Conservation (phyloP, 2,113 vertebrate species). For the Stigmatopora argus region DNA sequence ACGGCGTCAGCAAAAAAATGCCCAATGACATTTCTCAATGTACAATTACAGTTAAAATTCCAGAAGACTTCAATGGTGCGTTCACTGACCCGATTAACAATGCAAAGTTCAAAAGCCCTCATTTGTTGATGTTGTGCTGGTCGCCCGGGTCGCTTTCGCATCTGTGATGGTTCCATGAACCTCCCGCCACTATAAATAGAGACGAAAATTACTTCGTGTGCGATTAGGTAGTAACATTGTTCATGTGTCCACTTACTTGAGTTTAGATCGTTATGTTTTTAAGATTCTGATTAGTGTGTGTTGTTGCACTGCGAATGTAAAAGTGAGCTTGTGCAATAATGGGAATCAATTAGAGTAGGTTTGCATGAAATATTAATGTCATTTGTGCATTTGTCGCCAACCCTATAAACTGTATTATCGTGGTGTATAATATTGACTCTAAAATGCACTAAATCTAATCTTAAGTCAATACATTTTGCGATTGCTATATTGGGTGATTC, state of each 20-base stretch:
- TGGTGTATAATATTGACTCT: not conserved
- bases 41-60: no score
- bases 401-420: not conserved
- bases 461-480: not conserved
- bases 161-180: no score
- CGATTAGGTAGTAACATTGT: not conserved
- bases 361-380: constrained; percentile 4
- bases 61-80: no score
- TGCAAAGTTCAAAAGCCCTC: no score
- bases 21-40: no score
- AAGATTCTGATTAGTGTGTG: not conserved
- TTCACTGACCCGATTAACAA: no score
- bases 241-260: not conserved
- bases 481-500: not conserved
- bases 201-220: not conserved
- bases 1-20: no score
- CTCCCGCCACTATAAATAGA: not conserved
- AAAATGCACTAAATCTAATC: not conserved
- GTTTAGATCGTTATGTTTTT: not conserved
- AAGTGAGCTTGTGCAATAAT: not conserved
- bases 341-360: not conserved
- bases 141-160: no score
- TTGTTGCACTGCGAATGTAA: not conserved
- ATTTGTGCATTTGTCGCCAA: not conserved
- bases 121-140: no score